phyloP scores from a whole-genome alignment of 2,888 invertebrate species.

The Pachymerium ferrugineum region DNA sequence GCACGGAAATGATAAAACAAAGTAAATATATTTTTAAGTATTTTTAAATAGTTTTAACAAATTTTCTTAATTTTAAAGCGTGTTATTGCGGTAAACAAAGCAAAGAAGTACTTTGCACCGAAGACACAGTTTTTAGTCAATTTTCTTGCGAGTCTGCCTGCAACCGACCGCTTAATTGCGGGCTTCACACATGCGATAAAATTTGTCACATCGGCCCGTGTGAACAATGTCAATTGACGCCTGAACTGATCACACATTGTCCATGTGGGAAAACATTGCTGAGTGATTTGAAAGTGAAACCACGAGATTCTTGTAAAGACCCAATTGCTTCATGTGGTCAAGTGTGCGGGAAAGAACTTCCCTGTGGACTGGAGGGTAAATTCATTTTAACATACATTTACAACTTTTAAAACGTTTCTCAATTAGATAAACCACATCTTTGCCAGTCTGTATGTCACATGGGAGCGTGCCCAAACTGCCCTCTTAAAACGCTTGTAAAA shows the following conservation, averaged over 20 bases:
- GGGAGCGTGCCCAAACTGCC: conserved; percentile 72
- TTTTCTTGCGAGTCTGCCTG: conserved; percentile 63
- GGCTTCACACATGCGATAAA: conserved; percentile 62
- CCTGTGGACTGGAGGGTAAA: conserved; percentile 58
- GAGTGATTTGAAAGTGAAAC: conserved; percentile 41
- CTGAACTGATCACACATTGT: conserved; percentile 61
- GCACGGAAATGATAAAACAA: conserved; percentile 62
- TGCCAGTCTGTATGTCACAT: conserved; percentile 64
- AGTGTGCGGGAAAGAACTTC: conserved; percentile 57
- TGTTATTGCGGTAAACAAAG: conserved; percentile 58
- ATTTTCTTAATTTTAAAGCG: not conserved
- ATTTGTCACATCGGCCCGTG: conserved; percentile 66
- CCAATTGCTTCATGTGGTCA: conserved; percentile 74
- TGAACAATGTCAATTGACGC: conserved; percentile 58
- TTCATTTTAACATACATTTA: no score
- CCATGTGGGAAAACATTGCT: conserved; percentile 67
- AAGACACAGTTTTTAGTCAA: conserved; percentile 46
- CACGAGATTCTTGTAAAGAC: conserved; percentile 66
- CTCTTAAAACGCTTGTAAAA: conserved; percentile 64
- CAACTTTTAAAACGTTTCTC: no score
- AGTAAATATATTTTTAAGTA: conserved; percentile 47
- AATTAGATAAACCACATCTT: conserved; percentile 58
- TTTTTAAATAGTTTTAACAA: not conserved
- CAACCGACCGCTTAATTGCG: conserved; percentile 57
- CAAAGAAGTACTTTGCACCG: conserved; percentile 59